These are phyloP conservation scores for Eilema depressum DNA, from an alignment of 2,888 invertebrate genomes.

Conservation along the genomic window DNA sequence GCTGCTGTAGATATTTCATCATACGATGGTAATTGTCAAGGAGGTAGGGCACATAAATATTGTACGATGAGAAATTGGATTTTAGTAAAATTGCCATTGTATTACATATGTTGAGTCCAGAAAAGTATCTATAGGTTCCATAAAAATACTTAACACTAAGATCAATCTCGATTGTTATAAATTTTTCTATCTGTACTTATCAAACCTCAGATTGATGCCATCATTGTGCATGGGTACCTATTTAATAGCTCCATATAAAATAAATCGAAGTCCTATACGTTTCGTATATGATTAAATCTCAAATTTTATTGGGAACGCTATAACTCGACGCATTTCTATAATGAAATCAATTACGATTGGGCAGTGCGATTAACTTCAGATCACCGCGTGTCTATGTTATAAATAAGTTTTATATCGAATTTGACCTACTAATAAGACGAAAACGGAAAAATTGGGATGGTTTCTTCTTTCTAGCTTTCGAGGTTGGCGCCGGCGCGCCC, in stretches of 20 bases:
- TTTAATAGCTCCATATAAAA: conserved; percentile 1
- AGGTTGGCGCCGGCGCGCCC: conserved; percentile 64
- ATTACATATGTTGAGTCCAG: not conserved
- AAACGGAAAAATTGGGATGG: conserved; percentile 69
- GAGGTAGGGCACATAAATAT: not conserved
- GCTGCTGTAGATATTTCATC: conserved; percentile 7
- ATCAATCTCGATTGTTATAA: not conserved
- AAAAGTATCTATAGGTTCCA: not conserved
- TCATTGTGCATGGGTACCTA: not conserved
- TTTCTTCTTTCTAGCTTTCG: conserved; percentile 58
- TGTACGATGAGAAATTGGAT: not conserved
- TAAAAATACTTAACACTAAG: not conserved
- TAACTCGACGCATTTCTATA: conserved; percentile 59
- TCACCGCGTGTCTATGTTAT: conserved; percentile 62
- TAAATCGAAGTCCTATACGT: conserved; percentile 9
- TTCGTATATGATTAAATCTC: conserved; percentile 18
- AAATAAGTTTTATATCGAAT: conserved; percentile 65
- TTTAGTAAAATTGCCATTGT: not conserved
- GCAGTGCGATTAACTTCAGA: conserved; percentile 65
- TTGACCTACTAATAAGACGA: conserved; percentile 66
- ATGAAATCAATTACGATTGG: conserved; percentile 67
- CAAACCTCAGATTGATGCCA: not conserved
- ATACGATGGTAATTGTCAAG: not conserved
- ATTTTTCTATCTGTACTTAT: not conserved
- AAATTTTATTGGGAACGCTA: conserved; percentile 44